Conservation (phyloP, 2,888 invertebrate species). For the Hipparchia sbordonii region DNA sequence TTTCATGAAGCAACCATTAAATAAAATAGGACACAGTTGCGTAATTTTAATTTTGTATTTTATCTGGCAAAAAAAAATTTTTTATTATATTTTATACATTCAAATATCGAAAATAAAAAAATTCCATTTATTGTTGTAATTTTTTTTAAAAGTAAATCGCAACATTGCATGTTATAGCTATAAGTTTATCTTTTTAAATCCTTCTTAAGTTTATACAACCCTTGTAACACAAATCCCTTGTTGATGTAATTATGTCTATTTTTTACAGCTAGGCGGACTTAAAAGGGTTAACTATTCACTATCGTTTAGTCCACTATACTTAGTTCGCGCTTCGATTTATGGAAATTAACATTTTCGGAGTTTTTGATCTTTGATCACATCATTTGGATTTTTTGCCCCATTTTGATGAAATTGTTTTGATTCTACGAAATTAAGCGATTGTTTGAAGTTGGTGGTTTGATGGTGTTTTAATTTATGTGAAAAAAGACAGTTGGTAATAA, state of each 20-base stretch:
- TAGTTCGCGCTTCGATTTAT: conserved; percentile 78
- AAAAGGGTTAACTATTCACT: conserved; percentile 64
- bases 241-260: conserved; percentile 9
- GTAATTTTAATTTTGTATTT: too few species aligned
- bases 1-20: too few species aligned
- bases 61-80: too few species aligned
- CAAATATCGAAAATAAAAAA: too few species aligned
- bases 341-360: conserved; percentile 61
- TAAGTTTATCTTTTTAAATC: not conserved
- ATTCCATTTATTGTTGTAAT: too few species aligned
- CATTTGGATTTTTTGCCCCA: conserved; percentile 41
- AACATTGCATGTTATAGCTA: too few species aligned
- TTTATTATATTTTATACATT: too few species aligned
- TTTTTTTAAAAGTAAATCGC: too few species aligned
- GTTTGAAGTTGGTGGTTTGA: conserved; percentile 17
- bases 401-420: conserved; percentile 8
- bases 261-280: conserved; percentile 14
- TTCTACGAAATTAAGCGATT: conserved; percentile 28
- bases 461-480: conserved; percentile 29
- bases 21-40: too few species aligned
- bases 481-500: not conserved
- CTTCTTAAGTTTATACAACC: not conserved
- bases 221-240: not conserved
- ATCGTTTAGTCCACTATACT: conserved; percentile 64
- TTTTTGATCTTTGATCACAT: conserved; percentile 50